Evolutionary conservation across 1,140 invertebrate genomes (phyloP).

Genomic region (Chymomyza costata): DNA sequence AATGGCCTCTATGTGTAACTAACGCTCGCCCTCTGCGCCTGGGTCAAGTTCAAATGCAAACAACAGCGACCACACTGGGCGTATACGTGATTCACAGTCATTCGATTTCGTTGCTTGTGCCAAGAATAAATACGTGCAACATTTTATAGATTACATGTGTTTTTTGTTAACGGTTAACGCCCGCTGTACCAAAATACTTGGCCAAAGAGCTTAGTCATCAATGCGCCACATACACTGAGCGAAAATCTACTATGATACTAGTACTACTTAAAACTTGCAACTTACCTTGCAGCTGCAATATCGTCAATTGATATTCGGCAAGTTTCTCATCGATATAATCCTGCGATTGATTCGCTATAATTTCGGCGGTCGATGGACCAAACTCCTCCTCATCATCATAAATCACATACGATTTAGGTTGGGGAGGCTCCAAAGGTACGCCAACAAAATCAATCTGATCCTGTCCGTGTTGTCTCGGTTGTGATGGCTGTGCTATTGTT

Average conservation of each 20-base stretch:
- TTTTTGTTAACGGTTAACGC: constrained; percentile 14
- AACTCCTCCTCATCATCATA: constrained; percentile 81
- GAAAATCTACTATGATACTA: no score
- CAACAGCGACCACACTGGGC: background rate
- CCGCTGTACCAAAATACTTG: background rate
- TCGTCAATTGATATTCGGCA: constrained; percentile 94
- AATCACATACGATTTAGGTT: constrained; percentile 78
- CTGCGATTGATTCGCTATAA: constrained; percentile 93
- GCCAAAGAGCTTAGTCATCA: constrained; percentile 3
- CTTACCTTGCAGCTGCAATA: constrained; percentile 92
- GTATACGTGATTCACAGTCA: constrained; percentile 32
- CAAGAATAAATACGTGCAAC: constrained; percentile 32
- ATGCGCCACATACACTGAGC: constrained; percentile 1
- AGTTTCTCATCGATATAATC: constrained; percentile 95
- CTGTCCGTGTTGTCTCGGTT: constrained; percentile 65
- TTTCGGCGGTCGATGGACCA: constrained; percentile 90
- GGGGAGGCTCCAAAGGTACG: constrained; percentile 82
- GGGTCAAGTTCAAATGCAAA: constrained; percentile 61
- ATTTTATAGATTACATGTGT: constrained; percentile 24
- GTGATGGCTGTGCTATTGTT: constrained; percentile 53
- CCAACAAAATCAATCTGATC: constrained; percentile 76
- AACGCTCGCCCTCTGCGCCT: constrained; percentile 32
- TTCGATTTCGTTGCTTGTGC: constrained; percentile 41
- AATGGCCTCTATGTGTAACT: no score
- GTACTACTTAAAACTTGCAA: background rate